Conservation (phyloP, 2,888 invertebrate genomes). For the Coenonympha glycerion region DNA sequence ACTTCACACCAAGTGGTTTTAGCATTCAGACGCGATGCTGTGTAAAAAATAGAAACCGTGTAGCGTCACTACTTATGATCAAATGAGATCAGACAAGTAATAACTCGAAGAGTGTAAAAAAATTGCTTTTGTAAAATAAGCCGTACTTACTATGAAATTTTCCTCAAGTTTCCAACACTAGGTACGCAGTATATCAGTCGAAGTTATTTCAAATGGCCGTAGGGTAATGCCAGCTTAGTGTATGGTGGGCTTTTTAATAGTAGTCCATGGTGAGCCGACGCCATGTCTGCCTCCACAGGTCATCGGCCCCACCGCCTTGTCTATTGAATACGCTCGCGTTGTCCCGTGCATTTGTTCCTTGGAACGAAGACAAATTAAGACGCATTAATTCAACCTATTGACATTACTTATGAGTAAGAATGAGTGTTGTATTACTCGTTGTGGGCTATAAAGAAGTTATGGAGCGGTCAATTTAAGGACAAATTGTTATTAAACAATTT, state of each 20-base stretch:
- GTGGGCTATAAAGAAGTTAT: not conserved
- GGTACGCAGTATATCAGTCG: constrained; percentile 3
- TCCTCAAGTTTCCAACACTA: no score
- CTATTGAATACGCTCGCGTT: constrained; percentile 55
- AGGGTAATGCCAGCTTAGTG: constrained; percentile 25
- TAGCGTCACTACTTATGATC: no score
- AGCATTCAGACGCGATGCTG: no score
- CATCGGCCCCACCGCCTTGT: constrained; percentile 47
- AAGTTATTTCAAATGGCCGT: constrained; percentile 19
- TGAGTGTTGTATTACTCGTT: not conserved
- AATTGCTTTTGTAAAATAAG: no score
- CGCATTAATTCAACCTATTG: constrained; percentile 20
- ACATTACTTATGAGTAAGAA: not conserved
- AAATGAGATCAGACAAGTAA: no score
- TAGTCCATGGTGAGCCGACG: constrained; percentile 56
- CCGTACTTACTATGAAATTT: no score
- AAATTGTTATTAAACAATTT: not conserved
- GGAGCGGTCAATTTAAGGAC: not conserved
- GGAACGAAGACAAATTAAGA: constrained; percentile 24
- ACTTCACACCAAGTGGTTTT: no score
- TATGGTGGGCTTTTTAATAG: constrained; percentile 41
- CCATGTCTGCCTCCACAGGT: constrained; percentile 60
- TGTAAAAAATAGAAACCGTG: no score
- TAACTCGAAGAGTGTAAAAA: no score
- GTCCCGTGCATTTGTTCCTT: constrained; percentile 44